Base-by-base conservation (phyloP, 2,888 invertebrate genomes). In the Actias luna region DNA sequence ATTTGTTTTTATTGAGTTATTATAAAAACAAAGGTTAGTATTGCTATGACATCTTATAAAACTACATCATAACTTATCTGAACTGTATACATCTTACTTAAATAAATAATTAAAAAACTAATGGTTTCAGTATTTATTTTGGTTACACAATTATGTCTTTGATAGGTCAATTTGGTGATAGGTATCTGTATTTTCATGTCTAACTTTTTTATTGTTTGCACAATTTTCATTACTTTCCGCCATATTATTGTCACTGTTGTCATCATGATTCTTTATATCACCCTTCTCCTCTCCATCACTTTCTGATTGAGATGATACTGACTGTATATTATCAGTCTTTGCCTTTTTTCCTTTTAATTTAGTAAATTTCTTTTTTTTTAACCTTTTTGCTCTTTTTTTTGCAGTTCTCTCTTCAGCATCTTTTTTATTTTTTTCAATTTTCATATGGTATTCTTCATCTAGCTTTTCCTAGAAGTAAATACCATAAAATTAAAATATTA, bases 351-450 rank as follows among this genome's bases (percentile, higher is more conserved):
- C 79, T 72, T 88, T 89, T 22, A 79, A 64, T 71, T 88, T 91
- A 3, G 83, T 79, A 71, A 83, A 87, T 72, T 81, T 93, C 79
- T 97, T 98, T 79, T 94, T 96, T 80, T 96, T 97, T 63, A 96
- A 81, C 60, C 99, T 94, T 82, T 99, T 99, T 0, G 96, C 96
- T 72, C 99, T 93, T 83, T 98, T 99, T 80, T 98, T 99, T 0
- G 97, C 97, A 5, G 98, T 98, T 80, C 94, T 94, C 76, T 96
- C 95, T 70, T 97, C 98, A 12, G 97, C 96, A 73, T 86, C 87
- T 76, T 81, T 93, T 72, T 88, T 93, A 82, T 98, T 97, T 72
- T 96, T 94, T 83, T 96, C 96, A 42, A 99, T 85, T 88, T 96
- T 97, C 52, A 89, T 83, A 69, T 96, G 96, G 86, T 97, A 99